Evolutionary conservation across 2,113 vertebrate species (phyloP).

Genomic region (Callospermophilus lateralis): DNA sequence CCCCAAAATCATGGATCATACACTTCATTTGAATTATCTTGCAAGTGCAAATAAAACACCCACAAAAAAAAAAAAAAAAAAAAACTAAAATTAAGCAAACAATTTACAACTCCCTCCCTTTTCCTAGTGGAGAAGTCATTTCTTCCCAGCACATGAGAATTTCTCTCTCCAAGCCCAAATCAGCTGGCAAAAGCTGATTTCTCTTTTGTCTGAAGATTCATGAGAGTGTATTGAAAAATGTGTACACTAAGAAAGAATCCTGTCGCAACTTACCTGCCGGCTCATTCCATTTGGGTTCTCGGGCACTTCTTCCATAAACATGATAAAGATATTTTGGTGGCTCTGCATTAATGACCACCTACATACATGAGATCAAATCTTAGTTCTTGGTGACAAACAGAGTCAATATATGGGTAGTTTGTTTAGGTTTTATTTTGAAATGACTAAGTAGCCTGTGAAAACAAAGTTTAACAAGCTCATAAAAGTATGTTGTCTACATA

Average conservation of each 20-base stretch:
- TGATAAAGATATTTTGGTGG: not conserved
- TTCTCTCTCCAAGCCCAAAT: not conserved
- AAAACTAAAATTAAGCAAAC: not conserved
- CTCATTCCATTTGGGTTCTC: not conserved
- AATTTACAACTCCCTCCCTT: not conserved
- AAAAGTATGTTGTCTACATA: constrained; percentile 76
- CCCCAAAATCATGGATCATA: not conserved
- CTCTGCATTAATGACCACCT: not conserved
- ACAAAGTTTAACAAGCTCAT: constrained; percentile 76
- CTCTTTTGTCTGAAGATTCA: not conserved
- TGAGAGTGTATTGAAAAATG: not conserved
- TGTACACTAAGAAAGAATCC: not conserved
- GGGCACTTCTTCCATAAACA: constrained; percentile 12
- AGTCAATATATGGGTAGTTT: constrained; percentile 64
- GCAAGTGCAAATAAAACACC: not conserved
- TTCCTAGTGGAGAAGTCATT: not conserved
- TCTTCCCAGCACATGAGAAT: not conserved
- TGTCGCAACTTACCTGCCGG: not conserved
- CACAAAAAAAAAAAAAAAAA: too few species aligned
- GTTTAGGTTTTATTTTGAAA: constrained; percentile 77
- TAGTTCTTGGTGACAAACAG: constrained; percentile 70
- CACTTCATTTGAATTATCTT: not conserved
- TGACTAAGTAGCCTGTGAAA: constrained; percentile 80
- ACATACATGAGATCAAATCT: constrained; percentile 46
- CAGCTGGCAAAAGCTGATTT: not conserved